These are phyloP conservation scores for Lagria hirta DNA, from an alignment of 2,888 invertebrate genomes.

Conservation along the genomic window DNA sequence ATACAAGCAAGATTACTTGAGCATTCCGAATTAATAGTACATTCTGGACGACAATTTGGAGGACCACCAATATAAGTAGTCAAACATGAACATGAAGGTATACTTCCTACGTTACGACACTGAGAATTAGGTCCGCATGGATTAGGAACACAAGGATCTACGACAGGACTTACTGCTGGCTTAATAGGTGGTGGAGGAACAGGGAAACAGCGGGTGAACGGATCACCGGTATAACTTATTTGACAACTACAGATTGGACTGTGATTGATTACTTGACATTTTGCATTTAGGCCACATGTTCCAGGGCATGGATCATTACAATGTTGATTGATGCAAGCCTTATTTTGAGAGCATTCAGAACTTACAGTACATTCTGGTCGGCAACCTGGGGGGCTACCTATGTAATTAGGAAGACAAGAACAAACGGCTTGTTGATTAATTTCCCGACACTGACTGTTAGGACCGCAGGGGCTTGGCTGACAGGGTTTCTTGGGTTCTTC, in stretches of 20 bases:
- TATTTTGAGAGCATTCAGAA: slow-evolving; percentile 72
- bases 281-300: slow-evolving; percentile 63
- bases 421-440: slow-evolving; percentile 55
- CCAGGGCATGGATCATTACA: slow-evolving; percentile 71
- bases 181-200: slow-evolving; percentile 41
- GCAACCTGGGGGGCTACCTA: slow-evolving; percentile 65
- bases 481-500: slow-evolving; percentile 59
- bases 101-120: slow-evolving; percentile 68
- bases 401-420: slow-evolving; percentile 54
- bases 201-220: slow-evolving; percentile 65
- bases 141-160: slow-evolving; percentile 73
- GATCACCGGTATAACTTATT: slow-evolving; percentile 64
- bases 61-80: slow-evolving; percentile 72
- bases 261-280: slow-evolving; percentile 57
- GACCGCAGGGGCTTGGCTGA: slow-evolving; percentile 71
- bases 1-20: slow-evolving; percentile 71
- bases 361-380: slow-evolving; percentile 78
- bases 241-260: slow-evolving; percentile 70
- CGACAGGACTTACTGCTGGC: slow-evolving; percentile 36
- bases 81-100: slow-evolving; percentile 74
- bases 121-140: slow-evolving; percentile 79
- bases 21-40: slow-evolving; percentile 75
- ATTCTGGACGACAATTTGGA: slow-evolving; percentile 78
- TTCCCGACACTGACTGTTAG: slow-evolving; percentile 71
- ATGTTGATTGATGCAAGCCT: slow-evolving; percentile 72